phyloP scores from a whole-genome alignment of 2,888 invertebrate species.

The Piscicola geometra region DNA sequence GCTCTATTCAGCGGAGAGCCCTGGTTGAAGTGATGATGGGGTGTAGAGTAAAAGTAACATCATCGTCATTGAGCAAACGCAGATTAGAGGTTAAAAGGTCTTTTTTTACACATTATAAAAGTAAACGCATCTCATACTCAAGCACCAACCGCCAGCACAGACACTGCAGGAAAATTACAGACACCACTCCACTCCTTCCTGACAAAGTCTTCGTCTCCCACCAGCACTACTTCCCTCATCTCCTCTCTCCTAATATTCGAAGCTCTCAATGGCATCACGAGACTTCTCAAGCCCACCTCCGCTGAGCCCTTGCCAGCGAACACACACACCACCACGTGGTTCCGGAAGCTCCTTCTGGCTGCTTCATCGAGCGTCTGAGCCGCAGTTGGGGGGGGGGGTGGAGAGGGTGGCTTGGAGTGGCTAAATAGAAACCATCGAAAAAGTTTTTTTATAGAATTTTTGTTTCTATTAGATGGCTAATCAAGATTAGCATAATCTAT shows the following conservation, averaged over 20 bases:
- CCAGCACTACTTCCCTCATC: conserved; percentile 98
- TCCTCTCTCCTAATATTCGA: conserved; percentile 99
- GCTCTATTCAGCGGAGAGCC: conserved; percentile 92
- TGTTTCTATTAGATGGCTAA: not conserved
- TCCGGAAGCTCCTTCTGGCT: conserved; percentile 67
- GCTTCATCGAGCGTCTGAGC: conserved; percentile 92
- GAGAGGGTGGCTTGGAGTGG: not conserved
- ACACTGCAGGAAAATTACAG: conserved; percentile 98
- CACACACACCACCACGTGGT: conserved; percentile 82
- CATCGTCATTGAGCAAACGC: not conserved
- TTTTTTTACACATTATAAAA: not conserved
- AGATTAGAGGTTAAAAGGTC: not conserved
- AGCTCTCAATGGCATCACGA: conserved; percentile 98
- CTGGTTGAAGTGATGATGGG: too few relatives aligned
- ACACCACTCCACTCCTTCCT: conserved; percentile 99
- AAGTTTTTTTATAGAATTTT: too few relatives aligned
- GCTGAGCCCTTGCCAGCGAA: conserved; percentile 99
- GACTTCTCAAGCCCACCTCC: conserved; percentile 90
- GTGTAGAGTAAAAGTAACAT: not conserved
- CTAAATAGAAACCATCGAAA: too few relatives aligned
- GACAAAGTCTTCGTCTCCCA: conserved; percentile 97
- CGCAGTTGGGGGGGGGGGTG: not conserved
- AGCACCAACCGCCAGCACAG: conserved; percentile 70
- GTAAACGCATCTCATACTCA: conserved; percentile 56
- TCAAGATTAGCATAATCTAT: not conserved